Evolutionary conservation across 2,797 vertebrate species (phyloP).

Genomic region (Bovichtus variegatus): DNA sequence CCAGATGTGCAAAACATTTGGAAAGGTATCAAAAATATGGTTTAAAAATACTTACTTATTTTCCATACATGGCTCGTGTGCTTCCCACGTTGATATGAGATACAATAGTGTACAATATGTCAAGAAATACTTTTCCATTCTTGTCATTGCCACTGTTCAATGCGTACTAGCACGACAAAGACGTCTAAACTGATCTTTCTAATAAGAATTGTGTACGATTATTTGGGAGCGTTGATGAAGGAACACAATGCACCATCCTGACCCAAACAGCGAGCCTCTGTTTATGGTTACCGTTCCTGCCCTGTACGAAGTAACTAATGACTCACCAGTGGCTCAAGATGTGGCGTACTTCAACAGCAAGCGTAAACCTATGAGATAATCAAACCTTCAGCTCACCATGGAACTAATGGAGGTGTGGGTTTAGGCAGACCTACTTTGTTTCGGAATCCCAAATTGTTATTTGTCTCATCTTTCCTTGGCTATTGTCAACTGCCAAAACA

Average conservation of each 20-base stretch:
- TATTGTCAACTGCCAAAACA: conserved; percentile 51
- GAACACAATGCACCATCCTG: conserved; percentile 44
- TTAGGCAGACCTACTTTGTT: conserved; percentile 57
- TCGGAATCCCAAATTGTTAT: conserved; percentile 56
- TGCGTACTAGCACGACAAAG: conserved; percentile 34
- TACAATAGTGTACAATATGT: not conserved
- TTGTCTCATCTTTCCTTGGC: conserved; percentile 59
- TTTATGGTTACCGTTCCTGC: conserved; percentile 76
- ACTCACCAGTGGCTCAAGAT: conserved; percentile 63
- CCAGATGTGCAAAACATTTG: not conserved
- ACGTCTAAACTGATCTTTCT: conserved; percentile 48
- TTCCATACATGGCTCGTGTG: not conserved
- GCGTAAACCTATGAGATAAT: conserved; percentile 75
- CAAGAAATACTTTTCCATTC: conserved; percentile 19
- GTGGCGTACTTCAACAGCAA: conserved; percentile 48
- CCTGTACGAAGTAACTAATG: conserved; percentile 67
- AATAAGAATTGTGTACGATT: conserved; percentile 46
- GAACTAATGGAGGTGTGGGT: conserved; percentile 56
- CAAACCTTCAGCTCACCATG: conserved; percentile 49
- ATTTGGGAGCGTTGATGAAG: conserved; percentile 50
- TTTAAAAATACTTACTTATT: not conserved
- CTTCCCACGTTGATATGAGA: not conserved
- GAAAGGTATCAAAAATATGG: not conserved
- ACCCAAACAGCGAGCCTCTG: conserved; percentile 60
- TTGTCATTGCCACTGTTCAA: conserved; percentile 33